Conservation (phyloP, 1,140 invertebrate species). For the Heliconius eleuchia region DNA sequence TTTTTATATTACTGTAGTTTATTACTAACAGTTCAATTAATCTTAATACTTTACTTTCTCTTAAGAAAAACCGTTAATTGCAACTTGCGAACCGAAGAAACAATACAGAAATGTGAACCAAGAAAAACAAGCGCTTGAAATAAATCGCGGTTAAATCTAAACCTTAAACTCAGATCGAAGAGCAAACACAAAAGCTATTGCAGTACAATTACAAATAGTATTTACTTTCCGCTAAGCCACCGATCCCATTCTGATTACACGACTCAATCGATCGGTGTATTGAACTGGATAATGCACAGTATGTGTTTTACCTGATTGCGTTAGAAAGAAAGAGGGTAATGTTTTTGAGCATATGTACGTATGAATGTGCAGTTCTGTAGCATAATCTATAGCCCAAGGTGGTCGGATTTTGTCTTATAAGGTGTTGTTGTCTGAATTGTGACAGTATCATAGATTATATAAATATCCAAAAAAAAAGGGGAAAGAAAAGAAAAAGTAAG, state of each 20-base stretch:
- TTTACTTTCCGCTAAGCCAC: slow-evolving; percentile 38
- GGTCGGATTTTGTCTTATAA: no score
- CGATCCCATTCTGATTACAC: slow-evolving; percentile 44
- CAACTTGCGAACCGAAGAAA: neutral
- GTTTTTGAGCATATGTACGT: no score
- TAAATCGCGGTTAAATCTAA: neutral
- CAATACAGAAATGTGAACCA: neutral
- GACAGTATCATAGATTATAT: no score
- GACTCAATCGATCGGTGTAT: slow-evolving; percentile 32
- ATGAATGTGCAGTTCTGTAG: no score
- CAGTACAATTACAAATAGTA: slow-evolving; percentile 38
- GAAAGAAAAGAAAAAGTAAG: no score
- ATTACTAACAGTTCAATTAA: neutral
- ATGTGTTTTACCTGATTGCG: neutral
- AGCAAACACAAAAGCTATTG: slow-evolving; percentile 39
- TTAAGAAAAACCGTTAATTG: neutral
- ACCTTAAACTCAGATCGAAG: slow-evolving; percentile 21
- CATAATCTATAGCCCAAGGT: no score
- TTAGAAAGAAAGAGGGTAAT: no score
- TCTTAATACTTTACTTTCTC: neutral
- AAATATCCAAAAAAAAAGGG: no score
- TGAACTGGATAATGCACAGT: neutral
- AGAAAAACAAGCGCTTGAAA: neutral
- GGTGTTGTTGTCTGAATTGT: no score
- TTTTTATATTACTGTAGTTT: no score